Percentiles rank a stretch among this genome's conserved stretches.
phyloP scores from a whole-genome alignment of 2,797 vertebrate species.

The Nasua narica region DNA sequence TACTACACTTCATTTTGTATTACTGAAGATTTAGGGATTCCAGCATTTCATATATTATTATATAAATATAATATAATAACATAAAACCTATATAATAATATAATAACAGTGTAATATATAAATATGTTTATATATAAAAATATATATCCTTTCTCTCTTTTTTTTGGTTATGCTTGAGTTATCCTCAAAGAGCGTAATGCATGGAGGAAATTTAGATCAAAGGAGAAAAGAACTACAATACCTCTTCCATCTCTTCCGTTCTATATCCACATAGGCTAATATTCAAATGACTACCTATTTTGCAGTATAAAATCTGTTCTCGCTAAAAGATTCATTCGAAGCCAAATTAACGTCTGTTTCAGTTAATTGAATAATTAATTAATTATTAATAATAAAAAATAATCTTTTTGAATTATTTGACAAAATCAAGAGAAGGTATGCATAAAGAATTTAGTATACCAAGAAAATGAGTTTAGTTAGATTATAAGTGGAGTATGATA shows the following conservation, averaged over 20 bases:
- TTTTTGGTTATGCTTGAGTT: not conserved
- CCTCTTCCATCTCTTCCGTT: not conserved
- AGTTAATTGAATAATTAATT: slow-evolving; percentile 59
- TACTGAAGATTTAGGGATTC: not conserved
- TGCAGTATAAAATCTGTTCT: slow-evolving; percentile 48
- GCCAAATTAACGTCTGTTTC: slow-evolving; percentile 19
- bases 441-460: slow-evolving; percentile 53
- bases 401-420: slow-evolving; percentile 59
- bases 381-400: too few relatives aligned
- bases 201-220: not conserved
- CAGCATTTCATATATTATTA: not conserved
- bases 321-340: slow-evolving; percentile 43
- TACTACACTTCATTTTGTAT: not conserved
- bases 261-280: slow-evolving; percentile 4
- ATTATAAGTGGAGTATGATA: slow-evolving; percentile 52
- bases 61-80: not conserved
- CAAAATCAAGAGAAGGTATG: slow-evolving; percentile 58
- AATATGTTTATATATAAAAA: not conserved
- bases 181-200: not conserved
- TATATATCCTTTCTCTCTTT: not conserved
- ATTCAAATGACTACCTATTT: slow-evolving; percentile 18
- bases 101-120: too few relatives aligned
- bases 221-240: not conserved
- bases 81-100: too few relatives aligned
- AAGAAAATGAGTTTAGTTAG: slow-evolving; percentile 59